Base-by-base conservation (phyloP, 2,797 vertebrate genomes). In the Galago senegalensis region DNA sequence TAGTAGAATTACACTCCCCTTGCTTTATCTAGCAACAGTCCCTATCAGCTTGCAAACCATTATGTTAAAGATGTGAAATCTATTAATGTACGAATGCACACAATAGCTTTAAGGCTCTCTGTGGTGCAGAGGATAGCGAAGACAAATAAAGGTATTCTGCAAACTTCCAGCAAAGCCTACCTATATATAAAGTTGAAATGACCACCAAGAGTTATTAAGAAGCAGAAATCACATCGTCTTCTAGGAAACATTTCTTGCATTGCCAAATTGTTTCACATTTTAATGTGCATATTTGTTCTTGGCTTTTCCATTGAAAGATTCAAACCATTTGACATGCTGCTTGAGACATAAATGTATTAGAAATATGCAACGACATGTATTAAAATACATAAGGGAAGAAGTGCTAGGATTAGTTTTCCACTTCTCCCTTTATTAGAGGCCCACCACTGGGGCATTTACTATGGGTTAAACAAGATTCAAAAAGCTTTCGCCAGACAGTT, bases 401-500 rank as follows among this genome's bases (percentile, higher is more conserved):
- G 98, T 80, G 73, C 90, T 97, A 94, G 83, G 96, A 98, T 98
- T 98, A 95, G 94, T 98, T 98, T 98, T 97, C 65, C 49, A 73
- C 27, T 63, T 96, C 77, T 97, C 91, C 97, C 98, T 97, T 96
- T 97, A 97, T 98, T 98, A 93, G 94, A 97, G 95, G 88, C 85
- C 85, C 79, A 98, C 91, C 92, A 98, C 75, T 96, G 96, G 86
- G 97, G 84, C 97, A 98, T 97, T 98, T 97, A 98, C 97, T 95
- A 97, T 86, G 95, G 94, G 96, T 98, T 98, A 98, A 98, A 97
- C 94, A 53, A 98, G 85, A 98, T 97, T 98, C 95, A 93, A 96
- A 98, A 96, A 97, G 94, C 97, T 98, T 98, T 98, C 98, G 97
- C 97, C 98, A 98, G 95, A 98, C 94, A 94, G 97, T 98, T 98